Evolutionary conservation across 1,140 invertebrate species (phyloP).

Genomic region (Hermetia illucens): DNA sequence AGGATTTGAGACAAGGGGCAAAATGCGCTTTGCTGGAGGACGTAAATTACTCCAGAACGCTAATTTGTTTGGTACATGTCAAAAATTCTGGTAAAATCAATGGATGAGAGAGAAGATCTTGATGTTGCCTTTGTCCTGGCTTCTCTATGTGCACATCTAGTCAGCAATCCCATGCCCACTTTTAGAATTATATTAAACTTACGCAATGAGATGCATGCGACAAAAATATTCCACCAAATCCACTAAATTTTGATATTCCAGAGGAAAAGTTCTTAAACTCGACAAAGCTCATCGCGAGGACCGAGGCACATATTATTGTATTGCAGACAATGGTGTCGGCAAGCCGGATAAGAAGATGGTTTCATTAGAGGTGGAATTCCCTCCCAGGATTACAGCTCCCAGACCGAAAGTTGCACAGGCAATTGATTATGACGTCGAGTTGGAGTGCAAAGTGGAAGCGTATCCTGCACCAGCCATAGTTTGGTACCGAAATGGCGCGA

Average conservation of each 20-base stretch:
- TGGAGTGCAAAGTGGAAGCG: slow-evolving; percentile 68
- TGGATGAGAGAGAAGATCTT: no score
- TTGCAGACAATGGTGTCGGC: slow-evolving; percentile 73
- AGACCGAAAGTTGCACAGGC: slow-evolving; percentile 57
- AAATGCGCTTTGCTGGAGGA: no score
- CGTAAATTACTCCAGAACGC: no score
- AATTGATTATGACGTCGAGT: slow-evolving; percentile 61
- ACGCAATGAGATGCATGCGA: no score
- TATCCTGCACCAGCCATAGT: slow-evolving; percentile 64
- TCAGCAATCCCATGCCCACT: no score
- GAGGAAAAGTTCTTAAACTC: slow-evolving; percentile 58
- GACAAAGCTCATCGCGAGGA: slow-evolving; percentile 53
- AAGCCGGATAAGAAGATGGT: slow-evolving; percentile 56
- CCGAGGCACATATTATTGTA: slow-evolving; percentile 74
- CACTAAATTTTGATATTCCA: not conserved
- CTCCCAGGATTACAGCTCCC: slow-evolving; percentile 56
- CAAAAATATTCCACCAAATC: not conserved
- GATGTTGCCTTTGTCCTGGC: no score
- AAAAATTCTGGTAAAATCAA: no score
- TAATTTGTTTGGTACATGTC: no score
- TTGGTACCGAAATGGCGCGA: slow-evolving; percentile 56
- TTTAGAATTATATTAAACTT: no score
- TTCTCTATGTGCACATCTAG: no score
- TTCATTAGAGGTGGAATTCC: slow-evolving; percentile 67
- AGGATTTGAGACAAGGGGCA: no score